Percentiles rank a stretch among this genome's conserved stretches.
phyloP scores from a whole-genome alignment of 2,888 invertebrate species.

The Trileptium ribeirensis region DNA sequence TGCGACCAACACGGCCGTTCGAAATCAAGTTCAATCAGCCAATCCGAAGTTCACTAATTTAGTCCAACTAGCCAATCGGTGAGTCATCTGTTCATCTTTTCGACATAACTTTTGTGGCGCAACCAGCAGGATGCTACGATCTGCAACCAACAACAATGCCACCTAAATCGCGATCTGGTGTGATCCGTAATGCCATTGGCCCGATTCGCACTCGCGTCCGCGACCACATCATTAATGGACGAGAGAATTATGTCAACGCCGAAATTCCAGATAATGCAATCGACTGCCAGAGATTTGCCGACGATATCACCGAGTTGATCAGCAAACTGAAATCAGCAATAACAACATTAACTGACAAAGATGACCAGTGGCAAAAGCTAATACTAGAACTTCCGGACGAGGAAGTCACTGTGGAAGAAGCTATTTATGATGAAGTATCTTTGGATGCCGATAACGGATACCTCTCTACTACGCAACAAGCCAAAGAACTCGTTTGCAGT shows the following conservation, averaged over 20 bases:
- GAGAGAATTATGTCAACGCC: neutral
- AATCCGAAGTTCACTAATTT: neutral
- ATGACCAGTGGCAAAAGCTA: neutral
- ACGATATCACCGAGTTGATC: neutral
- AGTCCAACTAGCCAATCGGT: neutral
- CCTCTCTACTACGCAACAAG: neutral
- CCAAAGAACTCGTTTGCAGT: neutral
- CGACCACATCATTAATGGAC: neutral
- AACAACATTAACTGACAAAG: neutral
- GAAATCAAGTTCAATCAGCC: neutral
- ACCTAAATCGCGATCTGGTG: neutral
- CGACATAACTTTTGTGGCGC: neutral
- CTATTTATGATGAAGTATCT: neutral
- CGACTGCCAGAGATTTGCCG: neutral
- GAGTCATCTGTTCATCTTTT: neutral
- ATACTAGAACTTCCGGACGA: neutral
- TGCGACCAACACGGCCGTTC: neutral
- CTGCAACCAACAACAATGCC: neutral
- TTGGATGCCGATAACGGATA: neutral
- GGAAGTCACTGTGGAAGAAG: neutral
- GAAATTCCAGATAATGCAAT: neutral
- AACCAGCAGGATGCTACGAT: neutral
- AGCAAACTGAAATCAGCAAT: neutral
- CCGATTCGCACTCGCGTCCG: neutral
- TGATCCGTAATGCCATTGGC: neutral